Base-by-base conservation (phyloP, 2,113 vertebrate genomes). In the Chaetorhynchus papuensis region DNA sequence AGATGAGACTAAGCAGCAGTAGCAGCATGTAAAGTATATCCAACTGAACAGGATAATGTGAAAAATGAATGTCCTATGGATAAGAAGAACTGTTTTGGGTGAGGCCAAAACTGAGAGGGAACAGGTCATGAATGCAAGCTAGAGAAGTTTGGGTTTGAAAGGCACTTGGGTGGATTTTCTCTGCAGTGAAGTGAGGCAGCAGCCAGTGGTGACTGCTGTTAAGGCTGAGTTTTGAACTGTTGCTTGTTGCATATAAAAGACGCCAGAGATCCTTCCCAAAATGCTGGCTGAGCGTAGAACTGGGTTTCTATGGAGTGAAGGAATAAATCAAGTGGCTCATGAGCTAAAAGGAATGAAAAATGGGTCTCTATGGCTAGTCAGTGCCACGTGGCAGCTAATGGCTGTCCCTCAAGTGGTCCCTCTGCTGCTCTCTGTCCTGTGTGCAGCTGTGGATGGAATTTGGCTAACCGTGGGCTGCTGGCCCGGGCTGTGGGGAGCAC, bases 381-480 rank as follows among this genome's bases (percentile, higher is more conserved):
- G 15, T 6, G 31, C 22, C 50, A 12, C 1, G 6, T 0, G 1
- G 50, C n/a, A 49, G 41, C 21, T 42, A 49, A 7, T 5, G 24
- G 44, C 47, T 83, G 65, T 75, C 27, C 45, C 37, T n/a, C 26
- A 21, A 23, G 47, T 10, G 31, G 39, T 63, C 18, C 52, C 31
- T 13, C 45, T 70, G n/a, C 7, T 53, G 69, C 12, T 23, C 33
- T 76, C 35, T 1, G 1, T 37, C 31, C 9, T 0, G 1, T 1
- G 0, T 9, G 33, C 4, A 2, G 4, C 0, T 52, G 21, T 15
- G 42, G 37, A 24, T 89, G 47, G 50, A 33, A 30, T 56, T 47
- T 24, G 39, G 8, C 37, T 45, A 8, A 15, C 19, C 60, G 4
- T 30, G 12, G 5, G 6, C 5, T 57, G 47, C 42, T 71, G 52